Evolutionary conservation across 2,888 invertebrate species (phyloP), one percentile per base, ranked within the genome.

Genomic region (Fragum sueziense): DNA sequence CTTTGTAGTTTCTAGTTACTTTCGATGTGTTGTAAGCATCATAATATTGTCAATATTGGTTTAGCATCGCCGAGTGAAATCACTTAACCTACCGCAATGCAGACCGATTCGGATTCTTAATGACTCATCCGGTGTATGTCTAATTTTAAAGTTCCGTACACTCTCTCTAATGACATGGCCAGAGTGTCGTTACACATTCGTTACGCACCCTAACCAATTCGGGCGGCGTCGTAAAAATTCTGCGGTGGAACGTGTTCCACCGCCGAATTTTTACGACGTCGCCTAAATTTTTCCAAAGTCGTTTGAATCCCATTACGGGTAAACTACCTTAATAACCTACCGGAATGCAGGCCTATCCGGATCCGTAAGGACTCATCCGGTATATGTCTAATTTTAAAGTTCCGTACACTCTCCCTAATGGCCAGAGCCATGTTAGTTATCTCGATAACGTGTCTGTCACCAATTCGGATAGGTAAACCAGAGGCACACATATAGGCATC

Each of bases 271-370:
- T n/a, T n/a, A n/a, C n/a, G n/a, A n/a, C n/a, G n/a, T n/a, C n/a
- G n/a, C n/a, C 20, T 20, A 17, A 11, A 14, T 29, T 27, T 29
- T 31, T 33, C 14, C 22, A 29, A 17, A 7, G n/a, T 11, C n/a
- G 34, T n/a, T n/a, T n/a, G n/a, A n/a, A n/a, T n/a, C n/a, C n/a
- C n/a, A 47, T n/a, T n/a, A n/a, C n/a, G n/a, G n/a, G n/a, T n/a
- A n/a, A n/a, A n/a, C n/a, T n/a, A n/a, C n/a, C n/a, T 22, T 22
- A 14, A 57, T 52, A 61, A 20, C 59, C 61, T 83, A 89, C 91
- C 91, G 52, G 91, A 90, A 72, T 91, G 90, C 11, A 91, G 74
- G 1, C 91, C 91, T n/a, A 90, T 90, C n/a, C 91, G 59, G 0
- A 91, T 88, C 69, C 86, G 82, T 14, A 91, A 82, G 0, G 74